phyloP scores from a whole-genome alignment of 2,797 vertebrate genomes.

The Peromyscus melanophrys region DNA sequence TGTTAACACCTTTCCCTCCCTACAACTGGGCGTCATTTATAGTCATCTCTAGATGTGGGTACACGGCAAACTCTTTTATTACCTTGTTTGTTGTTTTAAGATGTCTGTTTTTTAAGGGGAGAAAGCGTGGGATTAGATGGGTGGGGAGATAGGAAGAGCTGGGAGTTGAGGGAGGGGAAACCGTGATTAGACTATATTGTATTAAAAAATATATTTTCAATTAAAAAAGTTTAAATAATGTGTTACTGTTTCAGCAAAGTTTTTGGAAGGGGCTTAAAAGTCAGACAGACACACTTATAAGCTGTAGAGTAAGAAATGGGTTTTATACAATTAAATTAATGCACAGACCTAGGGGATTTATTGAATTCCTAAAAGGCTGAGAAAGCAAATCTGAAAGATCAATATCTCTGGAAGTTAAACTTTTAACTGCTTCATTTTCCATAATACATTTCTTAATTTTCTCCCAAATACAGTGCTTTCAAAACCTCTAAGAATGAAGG shows the following conservation, averaged over 20 bases:
- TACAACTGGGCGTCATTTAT: neutral
- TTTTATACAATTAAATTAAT: neutral
- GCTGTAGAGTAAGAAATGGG: neutral
- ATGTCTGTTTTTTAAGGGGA: neutral
- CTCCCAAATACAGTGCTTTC: slow-evolving; percentile 29
- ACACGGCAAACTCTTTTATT: neutral
- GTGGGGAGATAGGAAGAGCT: neutral
- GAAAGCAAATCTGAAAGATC: neutral
- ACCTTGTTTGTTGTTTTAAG: slow-evolving; percentile 1
- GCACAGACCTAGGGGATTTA: neutral
- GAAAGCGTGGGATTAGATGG: neutral
- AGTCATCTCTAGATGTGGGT: neutral
- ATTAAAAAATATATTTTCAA: neutral
- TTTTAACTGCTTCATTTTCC: neutral
- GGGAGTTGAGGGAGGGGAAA: neutral
- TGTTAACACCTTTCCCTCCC: neutral
- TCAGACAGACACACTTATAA: neutral
- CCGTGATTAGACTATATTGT: neutral
- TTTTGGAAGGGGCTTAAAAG: neutral
- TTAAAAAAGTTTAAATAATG: neutral
- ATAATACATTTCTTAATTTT: neutral
- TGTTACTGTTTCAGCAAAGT: neutral
- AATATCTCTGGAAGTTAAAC: neutral
- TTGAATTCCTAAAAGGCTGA: neutral
- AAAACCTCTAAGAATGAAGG: slow-evolving; percentile 29